Conservation (phyloP, 2,797 vertebrate species). For the Coreius guichenoti region DNA sequence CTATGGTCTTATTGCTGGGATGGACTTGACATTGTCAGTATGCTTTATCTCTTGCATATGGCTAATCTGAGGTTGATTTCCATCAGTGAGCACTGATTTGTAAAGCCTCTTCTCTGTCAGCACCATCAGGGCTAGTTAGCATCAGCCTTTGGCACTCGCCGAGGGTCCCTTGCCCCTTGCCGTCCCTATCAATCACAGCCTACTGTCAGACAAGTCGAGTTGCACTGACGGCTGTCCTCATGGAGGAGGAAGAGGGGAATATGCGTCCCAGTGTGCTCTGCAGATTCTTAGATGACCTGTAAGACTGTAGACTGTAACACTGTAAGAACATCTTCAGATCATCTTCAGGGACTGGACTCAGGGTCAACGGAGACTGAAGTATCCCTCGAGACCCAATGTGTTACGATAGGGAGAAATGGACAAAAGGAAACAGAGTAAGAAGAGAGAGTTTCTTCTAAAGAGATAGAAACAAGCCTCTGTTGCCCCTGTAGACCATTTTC, state of each 20-base stretch:
- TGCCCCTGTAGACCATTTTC: background rate
- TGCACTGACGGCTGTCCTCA: constrained; percentile 46
- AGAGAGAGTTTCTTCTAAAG: background rate
- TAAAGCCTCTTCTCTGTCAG: constrained; percentile 42
- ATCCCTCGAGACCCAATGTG: background rate
- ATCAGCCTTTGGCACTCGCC: constrained; percentile 35
- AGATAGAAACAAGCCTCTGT: background rate
- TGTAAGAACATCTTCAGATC: constrained; percentile 15
- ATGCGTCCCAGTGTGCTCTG: background rate
- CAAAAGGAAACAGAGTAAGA: background rate
- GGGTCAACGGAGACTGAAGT: background rate
- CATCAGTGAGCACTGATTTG: constrained; percentile 29
- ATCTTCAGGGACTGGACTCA: background rate
- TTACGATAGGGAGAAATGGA: background rate
- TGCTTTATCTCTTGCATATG: constrained; percentile 40
- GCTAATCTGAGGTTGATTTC: constrained; percentile 33
- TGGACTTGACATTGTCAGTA: constrained; percentile 33
- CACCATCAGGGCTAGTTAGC: constrained; percentile 49
- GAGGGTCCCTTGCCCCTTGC: constrained; percentile 39
- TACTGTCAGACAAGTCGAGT: constrained; percentile 7
- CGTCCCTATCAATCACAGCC: constrained; percentile 46
- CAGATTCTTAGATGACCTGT: constrained; percentile 29
- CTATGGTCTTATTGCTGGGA: background rate
- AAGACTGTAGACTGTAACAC: constrained; percentile 4
- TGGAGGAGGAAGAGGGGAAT: constrained; percentile 19